These are phyloP conservation scores for Andrena bicolor DNA, from an alignment of 2,888 invertebrate species.

Conservation along the genomic window DNA sequence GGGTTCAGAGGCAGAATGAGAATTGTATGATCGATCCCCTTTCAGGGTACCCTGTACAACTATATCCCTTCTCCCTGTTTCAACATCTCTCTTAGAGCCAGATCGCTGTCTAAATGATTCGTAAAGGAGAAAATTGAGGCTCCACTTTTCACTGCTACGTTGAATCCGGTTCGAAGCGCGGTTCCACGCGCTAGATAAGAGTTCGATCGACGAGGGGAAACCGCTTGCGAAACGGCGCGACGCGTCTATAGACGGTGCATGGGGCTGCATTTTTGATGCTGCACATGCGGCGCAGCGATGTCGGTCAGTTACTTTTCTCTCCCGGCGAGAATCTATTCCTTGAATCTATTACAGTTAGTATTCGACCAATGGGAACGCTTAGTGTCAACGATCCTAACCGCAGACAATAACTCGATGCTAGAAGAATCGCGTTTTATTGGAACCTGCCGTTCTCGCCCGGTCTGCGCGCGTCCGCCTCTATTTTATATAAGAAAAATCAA, in stretches of 20 bases:
- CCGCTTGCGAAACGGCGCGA: background rate
- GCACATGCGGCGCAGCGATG: constrained; percentile 56
- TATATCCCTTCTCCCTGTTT: background rate
- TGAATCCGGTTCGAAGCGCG: constrained; percentile 3
- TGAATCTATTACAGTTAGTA: constrained; percentile 21
- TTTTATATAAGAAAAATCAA: constrained; percentile 71
- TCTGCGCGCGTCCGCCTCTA: constrained; percentile 43
- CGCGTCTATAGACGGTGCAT: constrained; percentile 53
- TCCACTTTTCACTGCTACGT: background rate
- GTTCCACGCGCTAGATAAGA: constrained; percentile 1
- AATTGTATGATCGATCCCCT: background rate
- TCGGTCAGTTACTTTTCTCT: constrained; percentile 65
- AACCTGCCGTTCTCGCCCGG: background rate
- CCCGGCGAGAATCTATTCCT: constrained; percentile 35
- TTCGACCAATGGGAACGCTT: constrained; percentile 1
- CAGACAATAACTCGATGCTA: background rate
- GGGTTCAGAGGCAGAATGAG: background rate
- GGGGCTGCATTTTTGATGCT: constrained; percentile 67
- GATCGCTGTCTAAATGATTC: background rate
- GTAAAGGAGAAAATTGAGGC: background rate
- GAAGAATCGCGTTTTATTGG: background rate
- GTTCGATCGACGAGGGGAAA: constrained; percentile 49
- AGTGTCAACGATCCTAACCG: constrained; percentile 47
- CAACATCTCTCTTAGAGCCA: background rate
- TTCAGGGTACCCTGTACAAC: background rate